Conservation (phyloP, 2,797 vertebrate species). For the Cynopterus sphinx region DNA sequence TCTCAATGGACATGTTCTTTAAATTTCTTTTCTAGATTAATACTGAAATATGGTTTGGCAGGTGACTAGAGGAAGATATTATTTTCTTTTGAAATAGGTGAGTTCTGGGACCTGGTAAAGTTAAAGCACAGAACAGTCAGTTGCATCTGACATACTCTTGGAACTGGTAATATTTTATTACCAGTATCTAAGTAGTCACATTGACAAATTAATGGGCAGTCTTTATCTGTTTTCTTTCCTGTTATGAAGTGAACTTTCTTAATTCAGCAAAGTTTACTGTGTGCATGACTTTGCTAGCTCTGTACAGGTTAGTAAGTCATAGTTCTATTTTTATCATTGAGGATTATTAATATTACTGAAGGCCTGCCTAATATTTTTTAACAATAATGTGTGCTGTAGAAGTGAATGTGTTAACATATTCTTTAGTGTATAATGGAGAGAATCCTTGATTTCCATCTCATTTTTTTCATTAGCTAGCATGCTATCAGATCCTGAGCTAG, state of each 20-base stretch:
- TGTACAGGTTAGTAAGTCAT: neutral
- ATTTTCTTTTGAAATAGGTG: neutral
- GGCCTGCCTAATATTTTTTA: neutral
- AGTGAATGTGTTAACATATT: neutral
- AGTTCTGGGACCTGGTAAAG: neutral
- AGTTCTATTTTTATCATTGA: neutral
- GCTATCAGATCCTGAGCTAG: neutral
- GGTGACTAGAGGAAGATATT: neutral
- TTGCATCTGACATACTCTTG: neutral
- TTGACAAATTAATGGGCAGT: neutral
- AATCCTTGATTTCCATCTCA: neutral
- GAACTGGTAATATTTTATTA: conserved; percentile 22
- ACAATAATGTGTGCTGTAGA: neutral
- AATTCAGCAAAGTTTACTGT: neutral
- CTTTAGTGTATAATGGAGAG: neutral
- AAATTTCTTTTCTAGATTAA: conserved; percentile 17
- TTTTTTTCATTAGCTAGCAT: neutral
- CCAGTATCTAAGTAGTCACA: neutral
- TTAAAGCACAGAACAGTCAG: neutral
- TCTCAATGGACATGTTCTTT: neutral
- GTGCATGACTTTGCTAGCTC: neutral
- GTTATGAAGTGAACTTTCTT: neutral
- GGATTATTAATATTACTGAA: neutral
- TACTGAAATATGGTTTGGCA: neutral
- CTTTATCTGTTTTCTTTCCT: conserved; percentile 25